Evolutionary conservation across 35 echinoderm and acorn worm genomes (phyloP), one percentile per base, ranked within the genome.

Genomic region (Ophioderma brevispina): DNA sequence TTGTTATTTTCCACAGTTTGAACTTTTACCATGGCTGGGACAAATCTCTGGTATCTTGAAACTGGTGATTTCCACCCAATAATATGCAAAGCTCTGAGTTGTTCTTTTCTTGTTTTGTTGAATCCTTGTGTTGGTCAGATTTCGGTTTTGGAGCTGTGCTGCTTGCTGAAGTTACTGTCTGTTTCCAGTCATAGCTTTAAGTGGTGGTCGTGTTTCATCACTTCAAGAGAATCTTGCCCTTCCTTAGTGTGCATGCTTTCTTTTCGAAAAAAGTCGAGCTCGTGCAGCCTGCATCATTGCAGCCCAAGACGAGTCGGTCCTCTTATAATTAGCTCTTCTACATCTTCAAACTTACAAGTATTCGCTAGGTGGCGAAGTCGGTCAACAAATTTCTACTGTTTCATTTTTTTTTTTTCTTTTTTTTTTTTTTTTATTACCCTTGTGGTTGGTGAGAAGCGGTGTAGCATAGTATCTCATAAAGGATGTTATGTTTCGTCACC

Each of bases 281-380:
- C 76, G 36, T 0, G 77, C 33, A 31, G 64, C 41, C 23, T 89
- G n/a, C 28, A 42, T 87, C 77, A 25, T 76, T 86, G 0, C 55
- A 63, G 0, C 88, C 88, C 64, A 87, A 28, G 1, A 94, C 88
- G 19, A 94, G 75, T 76, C 88, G 35, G 84, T 94, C 93, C n/a
- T 35, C 88, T 11, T 0, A 94, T 87, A 23, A 94, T 76, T 8
- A 8, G 5, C 5, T 46, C 41, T 4, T 4, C 4, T 46, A 46
- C 4, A 8, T 4, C 17, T 46, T 17, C 41, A 46, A 90, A 94
- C 10, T 91, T 38, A 56, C 92, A 94, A 46, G 81, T 55, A 37
- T 81, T 86, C 17, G 85, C 81, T 37, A 90, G 28, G 13, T 85
- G 80, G 6, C 87, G 70, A 25, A 87, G 17, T 33, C 50, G 36